phyloP scores from a whole-genome alignment of 2,888 invertebrate species.

The Zonitis immaculata region DNA sequence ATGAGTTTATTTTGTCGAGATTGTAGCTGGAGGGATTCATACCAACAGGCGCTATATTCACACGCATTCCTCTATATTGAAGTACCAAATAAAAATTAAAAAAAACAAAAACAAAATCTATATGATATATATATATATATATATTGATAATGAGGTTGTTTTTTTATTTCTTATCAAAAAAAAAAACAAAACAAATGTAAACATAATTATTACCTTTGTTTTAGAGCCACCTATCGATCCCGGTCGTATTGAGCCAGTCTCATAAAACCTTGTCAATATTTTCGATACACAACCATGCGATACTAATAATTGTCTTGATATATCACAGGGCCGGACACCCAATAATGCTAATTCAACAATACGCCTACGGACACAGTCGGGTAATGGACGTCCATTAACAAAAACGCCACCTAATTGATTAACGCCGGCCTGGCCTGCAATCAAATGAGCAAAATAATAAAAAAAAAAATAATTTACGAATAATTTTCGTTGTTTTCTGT shows the following conservation, averaged over 20 bases:
- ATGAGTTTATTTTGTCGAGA: background rate
- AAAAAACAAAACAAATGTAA: background rate
- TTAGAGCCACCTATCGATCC: conserved; percentile 94
- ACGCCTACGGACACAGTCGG: conserved; percentile 86
- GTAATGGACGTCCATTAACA: conserved; percentile 95
- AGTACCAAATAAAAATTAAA: background rate
- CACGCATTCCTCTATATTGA: background rate
- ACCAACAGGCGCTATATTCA: background rate
- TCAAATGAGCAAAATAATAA: conserved; percentile 16
- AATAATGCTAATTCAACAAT: conserved; percentile 93
- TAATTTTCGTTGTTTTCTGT: background rate
- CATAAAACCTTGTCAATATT: conserved; percentile 93
- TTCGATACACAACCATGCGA: conserved; percentile 98
- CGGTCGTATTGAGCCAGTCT: conserved; percentile 93
- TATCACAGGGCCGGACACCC: conserved; percentile 95
- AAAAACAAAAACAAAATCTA: background rate
- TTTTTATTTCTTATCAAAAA: no score
- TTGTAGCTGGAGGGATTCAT: background rate
- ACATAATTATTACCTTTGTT: conserved; percentile 68
- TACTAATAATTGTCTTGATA: conserved; percentile 89
- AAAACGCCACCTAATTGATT: conserved; percentile 97
- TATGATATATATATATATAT: no score
- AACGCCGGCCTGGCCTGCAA: conserved; percentile 89
- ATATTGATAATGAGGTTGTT: no score
- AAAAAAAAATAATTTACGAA: background rate